Percentiles rank a stretch among this genome's conserved stretches.
Evolutionary conservation across 2,113 vertebrate species (phyloP).

Genomic region (Pomatorhinus ruficollis): DNA sequence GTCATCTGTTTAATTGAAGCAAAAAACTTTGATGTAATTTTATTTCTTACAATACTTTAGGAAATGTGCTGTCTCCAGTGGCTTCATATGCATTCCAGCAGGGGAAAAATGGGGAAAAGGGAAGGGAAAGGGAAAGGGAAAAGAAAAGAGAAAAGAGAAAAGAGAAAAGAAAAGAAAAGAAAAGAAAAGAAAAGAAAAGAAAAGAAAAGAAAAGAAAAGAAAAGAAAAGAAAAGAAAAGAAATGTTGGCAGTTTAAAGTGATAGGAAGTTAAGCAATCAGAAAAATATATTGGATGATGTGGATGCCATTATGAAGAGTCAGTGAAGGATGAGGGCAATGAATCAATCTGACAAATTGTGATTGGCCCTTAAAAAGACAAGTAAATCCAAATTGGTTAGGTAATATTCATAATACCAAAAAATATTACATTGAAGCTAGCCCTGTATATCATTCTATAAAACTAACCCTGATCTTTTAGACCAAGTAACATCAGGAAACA

Average conservation of each 20-base stretch:
- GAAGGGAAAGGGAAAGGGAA: too few relatives aligned
- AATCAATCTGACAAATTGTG: conserved; percentile 6
- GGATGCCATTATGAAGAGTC: not conserved
- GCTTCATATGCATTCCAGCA: not conserved
- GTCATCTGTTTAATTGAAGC: not conserved
- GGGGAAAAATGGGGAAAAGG: not conserved
- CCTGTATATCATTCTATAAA: not conserved
- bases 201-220: not conserved
- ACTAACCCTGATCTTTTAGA: not conserved
- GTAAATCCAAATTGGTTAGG: not conserved
- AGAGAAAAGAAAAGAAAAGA: not conserved
- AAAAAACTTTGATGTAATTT: not conserved
- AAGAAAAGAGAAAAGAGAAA: not conserved
- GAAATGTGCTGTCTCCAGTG: not conserved
- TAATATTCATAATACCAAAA: not conserved
- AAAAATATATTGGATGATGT: not conserved
- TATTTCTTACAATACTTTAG: not conserved
- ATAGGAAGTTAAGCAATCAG: not conserved
- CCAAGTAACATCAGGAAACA: not conserved
- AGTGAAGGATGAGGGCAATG: not conserved
- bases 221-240: not conserved
- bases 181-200: not conserved
- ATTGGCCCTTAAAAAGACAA: not conserved
- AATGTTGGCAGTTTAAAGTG: not conserved
- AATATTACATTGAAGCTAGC: not conserved